Base-by-base conservation (phyloP, 2,888 invertebrate species). In the Eupelmus urozonus region DNA sequence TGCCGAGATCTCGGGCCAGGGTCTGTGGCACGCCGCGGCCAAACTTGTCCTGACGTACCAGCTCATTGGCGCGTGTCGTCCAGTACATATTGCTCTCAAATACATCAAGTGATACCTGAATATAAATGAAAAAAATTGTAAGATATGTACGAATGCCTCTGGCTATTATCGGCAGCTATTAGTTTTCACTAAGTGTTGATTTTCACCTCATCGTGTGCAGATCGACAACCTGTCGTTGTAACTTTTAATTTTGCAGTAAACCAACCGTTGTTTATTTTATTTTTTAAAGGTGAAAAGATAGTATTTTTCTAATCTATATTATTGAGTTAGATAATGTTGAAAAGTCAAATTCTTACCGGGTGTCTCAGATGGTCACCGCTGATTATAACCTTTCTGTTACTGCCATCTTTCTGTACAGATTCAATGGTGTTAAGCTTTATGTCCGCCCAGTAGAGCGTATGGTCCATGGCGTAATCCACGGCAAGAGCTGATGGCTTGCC, bases 361-460 rank as follows among this genome's bases (percentile, higher is more conserved):
- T 82, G 81, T 9, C 76, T 83, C 18, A 86, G 74, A 9, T 66
- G 78, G 0, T 94, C 95, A n/a, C 96, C 96, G 85, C 93, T 93
- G 2, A 96, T 86, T 4, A 97, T 92, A 0, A 93, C 91, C 84
- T 93, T 94, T 25, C 97, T 91, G 74, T 94, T 93, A 0, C 94
- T 92, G 0, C 98, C 98, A 88, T 98, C 97, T 62, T 93, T 93
- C 66, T 93, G 92, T 91, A 97, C 95, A 70, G 94, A 94, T 88
- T 98, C 98, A 69, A 98, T 96, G 0, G 94, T 95, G 85, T 97
- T 96, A 49, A 97, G 91, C 88, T 99, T 99, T 0, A 96, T 94
- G 88, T 99, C 99, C 0, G 96, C 96, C 98, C 99, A 99, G 90
- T 96, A 99, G 18, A 99, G 91, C 0, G 96, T 92, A 87, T 97